Evolutionary conservation across 2,797 vertebrate genomes (phyloP), one percentile per base, ranked within the genome.

Genomic region (Poeciliopsis turneri): DNA sequence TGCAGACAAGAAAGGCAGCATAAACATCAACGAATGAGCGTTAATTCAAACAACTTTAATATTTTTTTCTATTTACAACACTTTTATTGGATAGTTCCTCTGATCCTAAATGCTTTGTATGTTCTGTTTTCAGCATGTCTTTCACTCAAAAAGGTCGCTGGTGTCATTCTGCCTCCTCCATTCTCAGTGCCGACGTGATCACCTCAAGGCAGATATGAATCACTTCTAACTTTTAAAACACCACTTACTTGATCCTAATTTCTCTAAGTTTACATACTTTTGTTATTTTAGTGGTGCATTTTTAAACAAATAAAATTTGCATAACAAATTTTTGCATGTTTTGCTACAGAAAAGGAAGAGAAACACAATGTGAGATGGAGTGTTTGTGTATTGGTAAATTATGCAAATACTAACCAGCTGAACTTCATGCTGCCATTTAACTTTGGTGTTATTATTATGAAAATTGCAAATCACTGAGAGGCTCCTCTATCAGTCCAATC

Each of bases 311-410:
- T 9, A 4, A 16, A 46, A 70, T 70, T 45, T 7, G n/a, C 39
- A 28, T 25, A n/a, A 15, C 68, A 16, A n/a, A 28, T n/a, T 3
- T 70, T 45, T 45, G 2, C 23, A 13, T n/a, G 39, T 41, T 68
- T 69, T 69, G 23, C 66, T 69, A n/a, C 25, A 7, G 36, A 41
- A 43, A 69, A 68, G 3, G 16, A 39, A 43, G 5, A 43, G 2
- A 70, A 45, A 25, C n/a, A 69, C 23, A 16, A 46, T 28, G 43
- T 46, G 43, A 74, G 39, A 30, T 0, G 25, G 25, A n/a, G 18
- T 41, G 73, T 74, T 28, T 30, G 15, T 45, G 11, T 74, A 28
- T 74, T 43, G 28, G n/a, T 74, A 74, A n/a, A 59, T 43, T 74
- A 18, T 30, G 30, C 20, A 59, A 41, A 74, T 25, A 41, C 9